Conservation (phyloP, 2,797 vertebrate species). For the Falco peregrinus region DNA sequence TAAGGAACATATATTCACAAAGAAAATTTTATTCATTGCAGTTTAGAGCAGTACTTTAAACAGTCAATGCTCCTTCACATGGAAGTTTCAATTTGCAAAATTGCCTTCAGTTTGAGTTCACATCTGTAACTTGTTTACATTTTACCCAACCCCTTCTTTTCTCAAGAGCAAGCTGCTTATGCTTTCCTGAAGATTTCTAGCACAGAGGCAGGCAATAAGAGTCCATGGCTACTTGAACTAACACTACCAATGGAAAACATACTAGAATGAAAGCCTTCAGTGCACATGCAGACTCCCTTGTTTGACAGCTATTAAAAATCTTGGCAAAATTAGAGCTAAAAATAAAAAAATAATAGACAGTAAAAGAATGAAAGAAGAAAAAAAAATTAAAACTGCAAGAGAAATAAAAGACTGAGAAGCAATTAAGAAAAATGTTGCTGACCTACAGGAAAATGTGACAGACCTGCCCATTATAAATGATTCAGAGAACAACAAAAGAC, state of each 20-base stretch:
- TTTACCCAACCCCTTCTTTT: background rate
- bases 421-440: background rate
- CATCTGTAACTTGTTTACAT: background rate
- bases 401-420: background rate
- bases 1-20: background rate
- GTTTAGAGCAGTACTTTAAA: background rate
- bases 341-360: background rate
- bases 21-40: background rate
- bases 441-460: background rate
- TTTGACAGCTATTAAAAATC: background rate
- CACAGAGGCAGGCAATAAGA: background rate
- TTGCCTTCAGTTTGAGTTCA: background rate
- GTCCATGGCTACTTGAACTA: background rate
- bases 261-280: background rate
- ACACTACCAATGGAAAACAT: background rate
- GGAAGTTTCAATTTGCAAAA: background rate
- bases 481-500: background rate
- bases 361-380: background rate
- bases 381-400: background rate
- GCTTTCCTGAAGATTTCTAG: background rate
- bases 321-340: background rate
- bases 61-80: fast-evolving
- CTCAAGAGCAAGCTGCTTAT: background rate
- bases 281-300: background rate
- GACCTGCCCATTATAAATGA: background rate